These are phyloP conservation scores for Falco berigora DNA, from an alignment of 2,797 vertebrate species.

Conservation along the genomic window DNA sequence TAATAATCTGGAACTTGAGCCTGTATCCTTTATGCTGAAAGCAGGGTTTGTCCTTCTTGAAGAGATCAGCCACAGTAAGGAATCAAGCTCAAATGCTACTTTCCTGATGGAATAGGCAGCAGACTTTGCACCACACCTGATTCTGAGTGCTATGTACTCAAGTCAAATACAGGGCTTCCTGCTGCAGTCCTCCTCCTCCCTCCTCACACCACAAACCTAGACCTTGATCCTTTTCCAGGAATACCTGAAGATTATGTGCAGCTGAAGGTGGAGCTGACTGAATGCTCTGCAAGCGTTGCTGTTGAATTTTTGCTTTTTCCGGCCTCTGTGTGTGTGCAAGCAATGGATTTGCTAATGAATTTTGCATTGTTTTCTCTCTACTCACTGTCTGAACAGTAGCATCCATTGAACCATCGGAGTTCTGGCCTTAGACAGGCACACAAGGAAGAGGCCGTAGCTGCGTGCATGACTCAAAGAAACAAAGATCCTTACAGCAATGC, in stretches of 20 bases:
- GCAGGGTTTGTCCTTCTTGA: background rate
- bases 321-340: background rate
- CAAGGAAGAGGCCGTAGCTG: background rate
- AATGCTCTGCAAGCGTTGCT: background rate
- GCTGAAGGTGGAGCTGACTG: background rate
- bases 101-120: fast-evolving
- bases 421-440: background rate
- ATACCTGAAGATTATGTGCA: background rate
- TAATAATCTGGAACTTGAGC: background rate
- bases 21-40: background rate
- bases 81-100: background rate
- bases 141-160: background rate
- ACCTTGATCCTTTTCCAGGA: background rate
- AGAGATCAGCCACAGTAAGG: background rate
- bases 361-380: background rate
- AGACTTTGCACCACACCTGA: background rate
- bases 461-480: background rate
- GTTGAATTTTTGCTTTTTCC: background rate
- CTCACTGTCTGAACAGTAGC: background rate
- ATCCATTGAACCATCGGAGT: background rate
- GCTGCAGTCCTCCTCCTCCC: background rate
- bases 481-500: background rate
- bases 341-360: background rate
- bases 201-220: background rate
- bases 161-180: background rate